Evolutionary conservation across 2,888 invertebrate species (phyloP), one percentile per base, ranked within the genome.

Genomic region (Drosophila mettleri): DNA sequence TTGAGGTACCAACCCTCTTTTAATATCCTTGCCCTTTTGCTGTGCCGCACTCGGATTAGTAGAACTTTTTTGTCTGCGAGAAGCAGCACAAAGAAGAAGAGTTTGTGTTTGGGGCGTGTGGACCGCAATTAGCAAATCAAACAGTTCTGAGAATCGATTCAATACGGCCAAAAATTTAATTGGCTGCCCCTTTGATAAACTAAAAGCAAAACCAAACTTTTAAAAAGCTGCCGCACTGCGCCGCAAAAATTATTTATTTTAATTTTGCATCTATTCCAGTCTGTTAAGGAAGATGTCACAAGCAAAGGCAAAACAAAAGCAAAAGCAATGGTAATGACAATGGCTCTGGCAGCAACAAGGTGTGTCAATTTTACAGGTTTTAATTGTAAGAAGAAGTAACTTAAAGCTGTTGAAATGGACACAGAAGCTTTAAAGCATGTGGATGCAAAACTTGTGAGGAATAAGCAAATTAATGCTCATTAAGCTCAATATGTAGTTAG

Each of bases 281-380:
- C 45, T 49, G 60, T 62, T 66, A 70, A 84, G 72, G 76, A 85
- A 81, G 78, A 80, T 70, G 78, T 80, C 69, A 78, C 73, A 48
- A 43, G 39, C 68, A 29, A 27, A 46, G 39, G 53, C 53, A n/a
- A n/a, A n/a, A n/a, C 69, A 78, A 70, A 48, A 43, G 39, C 68
- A 29, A 27, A 46, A 31, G 53, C 53, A 41, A 36, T 1, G 41
- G 36, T 51, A 55, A 16, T 12, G 38, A 14, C 51, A 59, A 49
- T 46, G 31, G 53, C 61, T 31, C 39, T 46, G 22, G 53, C 65
- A 41, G 53, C 38, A 38, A 74, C 65, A 74, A 74, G 79, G 79
- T 79, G 85, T 84, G 88, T 89, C 89, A 90, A 86, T 89, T 90
- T 86, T 85, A 80, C 89, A 89, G 86, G 83, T 80, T 83, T 86